Conservation (phyloP, 2,113 vertebrate species). For the Cyanistes caeruleus region DNA sequence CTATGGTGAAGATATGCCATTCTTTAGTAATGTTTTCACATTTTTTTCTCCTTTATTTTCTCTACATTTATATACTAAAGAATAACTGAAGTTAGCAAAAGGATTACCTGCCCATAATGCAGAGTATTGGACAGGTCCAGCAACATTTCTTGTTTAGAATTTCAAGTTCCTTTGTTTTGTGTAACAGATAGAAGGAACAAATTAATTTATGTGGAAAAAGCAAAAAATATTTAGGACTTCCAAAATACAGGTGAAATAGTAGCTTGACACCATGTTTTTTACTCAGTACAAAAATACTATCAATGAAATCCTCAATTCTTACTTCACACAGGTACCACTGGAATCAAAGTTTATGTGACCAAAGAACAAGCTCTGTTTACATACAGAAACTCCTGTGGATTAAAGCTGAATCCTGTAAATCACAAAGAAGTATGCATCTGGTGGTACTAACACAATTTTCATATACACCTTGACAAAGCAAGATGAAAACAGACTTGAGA, state of each 20-base stretch:
- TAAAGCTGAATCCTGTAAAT: neutral
- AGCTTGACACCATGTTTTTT: neutral
- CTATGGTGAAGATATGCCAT: neutral
- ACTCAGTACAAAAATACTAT: neutral
- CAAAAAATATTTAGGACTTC: neutral
- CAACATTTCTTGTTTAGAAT: constrained; percentile 53
- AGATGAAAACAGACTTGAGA: neutral
- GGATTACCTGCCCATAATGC: constrained; percentile 38
- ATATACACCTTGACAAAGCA: neutral
- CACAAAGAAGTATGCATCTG: neutral
- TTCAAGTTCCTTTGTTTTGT: constrained; percentile 57
- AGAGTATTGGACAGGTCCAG: constrained; percentile 39
- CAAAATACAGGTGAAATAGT: neutral
- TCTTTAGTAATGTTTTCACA: neutral
- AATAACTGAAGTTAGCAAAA: neutral
- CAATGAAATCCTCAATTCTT: neutral
- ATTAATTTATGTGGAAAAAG: neutral
- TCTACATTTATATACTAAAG: neutral
- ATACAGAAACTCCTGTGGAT: neutral
- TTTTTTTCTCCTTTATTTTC: neutral
- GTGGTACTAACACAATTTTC: neutral
- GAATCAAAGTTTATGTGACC: neutral
- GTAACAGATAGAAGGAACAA: constrained; percentile 66
- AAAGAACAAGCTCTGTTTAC: neutral
- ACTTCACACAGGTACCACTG: neutral